Base-by-base conservation (phyloP, 2,797 vertebrate genomes). In the Muraenolepis orangiensis region DNA sequence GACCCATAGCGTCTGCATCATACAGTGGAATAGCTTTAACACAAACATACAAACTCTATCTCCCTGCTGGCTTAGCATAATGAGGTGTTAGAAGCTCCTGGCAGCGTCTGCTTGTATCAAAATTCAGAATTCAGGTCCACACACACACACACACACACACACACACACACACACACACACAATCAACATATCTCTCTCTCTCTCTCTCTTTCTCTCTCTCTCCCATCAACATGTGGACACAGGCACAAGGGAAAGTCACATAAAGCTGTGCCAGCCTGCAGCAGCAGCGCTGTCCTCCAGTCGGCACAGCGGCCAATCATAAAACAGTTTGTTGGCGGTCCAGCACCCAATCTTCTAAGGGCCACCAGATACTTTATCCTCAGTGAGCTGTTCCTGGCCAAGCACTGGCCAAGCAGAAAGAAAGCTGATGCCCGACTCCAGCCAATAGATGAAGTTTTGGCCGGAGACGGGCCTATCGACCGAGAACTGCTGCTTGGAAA, bases 11-110 rank as follows among this genome's bases (percentile, higher is more conserved):
- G 12, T 8, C 61, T 66, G n/a, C 61, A 46, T n/a, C n/a, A n/a
- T 46, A 46, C 42, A 46, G 42, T 46, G 42, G 42, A 46, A 28
- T 66, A 66, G 61, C 61, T 13, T 28, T 28, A 12, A 46, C 26
- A 23, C 61, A 83, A 80, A 86, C 83, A 81, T 89, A 76, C 74
- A 79, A 87, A 90, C 87, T 74, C 85, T 84, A 88, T 86, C 89
- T 90, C 87, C 88, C 89, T 86, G 78, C 83, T 81, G 87, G 86
- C 84, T 86, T 81, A 80, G 85, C 89, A 89, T 88, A 87, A 91
- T 88, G 90, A 91, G 87, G 82, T 82, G 86, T 81, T 87, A 69
- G 73, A 82, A 85, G 82, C 80, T 87, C 83, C 88, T 89, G 88
- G 88, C 89, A 83, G 76, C 73, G 83, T 76, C 87, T 85, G 26